A percentile compares a stretch with the other conserved stretches of the same genome.
phyloP scores from a whole-genome alignment of 2,113 vertebrate species.

The Brachyistius frenatus region DNA sequence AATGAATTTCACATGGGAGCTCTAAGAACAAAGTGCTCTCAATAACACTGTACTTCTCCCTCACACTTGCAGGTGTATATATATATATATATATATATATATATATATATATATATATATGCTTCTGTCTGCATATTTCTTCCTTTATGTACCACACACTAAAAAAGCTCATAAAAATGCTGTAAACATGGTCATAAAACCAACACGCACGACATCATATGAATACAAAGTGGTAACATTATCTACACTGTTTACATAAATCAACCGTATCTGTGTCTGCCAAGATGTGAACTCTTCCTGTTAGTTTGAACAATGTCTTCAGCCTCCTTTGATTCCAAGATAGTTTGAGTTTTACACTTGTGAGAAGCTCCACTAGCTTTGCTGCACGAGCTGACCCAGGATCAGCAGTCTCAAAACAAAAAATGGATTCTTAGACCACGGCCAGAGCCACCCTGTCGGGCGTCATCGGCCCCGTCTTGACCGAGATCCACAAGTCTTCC shows the following conservation, averaged over 20 bases:
- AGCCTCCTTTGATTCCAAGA: background rate
- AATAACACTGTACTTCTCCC: slow-evolving; percentile 40
- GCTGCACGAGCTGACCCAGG: background rate
- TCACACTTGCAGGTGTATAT: slow-evolving; percentile 15
- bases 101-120: slow-evolving; percentile 24
- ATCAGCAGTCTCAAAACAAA: background rate
- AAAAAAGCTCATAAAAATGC: slow-evolving; percentile 47
- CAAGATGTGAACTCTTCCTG: background rate
- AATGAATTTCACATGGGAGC: slow-evolving; percentile 71
- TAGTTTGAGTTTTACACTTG: background rate
- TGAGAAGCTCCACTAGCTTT: slow-evolving; percentile 3
- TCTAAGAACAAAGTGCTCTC: slow-evolving; percentile 65
- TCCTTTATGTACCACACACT: slow-evolving; percentile 66
- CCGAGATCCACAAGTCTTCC: slow-evolving; percentile 96
- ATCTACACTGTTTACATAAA: slow-evolving; percentile 37
- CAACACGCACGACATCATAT: slow-evolving; percentile 13
- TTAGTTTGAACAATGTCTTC: background rate
- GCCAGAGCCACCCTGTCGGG: slow-evolving; percentile 82
- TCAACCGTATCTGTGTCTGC: slow-evolving; percentile 19
- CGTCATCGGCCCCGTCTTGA: slow-evolving; percentile 89
- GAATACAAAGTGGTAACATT: slow-evolving; percentile 47
- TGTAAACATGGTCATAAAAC: slow-evolving; percentile 66
- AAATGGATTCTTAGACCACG: slow-evolving; percentile 56
- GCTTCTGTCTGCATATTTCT: slow-evolving; percentile 21
- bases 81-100: slow-evolving; percentile 20